Evolutionary conservation across 1,140 invertebrate genomes (phyloP), one percentile per base, ranked within the genome.

Genomic region (Bombus soroeensis): DNA sequence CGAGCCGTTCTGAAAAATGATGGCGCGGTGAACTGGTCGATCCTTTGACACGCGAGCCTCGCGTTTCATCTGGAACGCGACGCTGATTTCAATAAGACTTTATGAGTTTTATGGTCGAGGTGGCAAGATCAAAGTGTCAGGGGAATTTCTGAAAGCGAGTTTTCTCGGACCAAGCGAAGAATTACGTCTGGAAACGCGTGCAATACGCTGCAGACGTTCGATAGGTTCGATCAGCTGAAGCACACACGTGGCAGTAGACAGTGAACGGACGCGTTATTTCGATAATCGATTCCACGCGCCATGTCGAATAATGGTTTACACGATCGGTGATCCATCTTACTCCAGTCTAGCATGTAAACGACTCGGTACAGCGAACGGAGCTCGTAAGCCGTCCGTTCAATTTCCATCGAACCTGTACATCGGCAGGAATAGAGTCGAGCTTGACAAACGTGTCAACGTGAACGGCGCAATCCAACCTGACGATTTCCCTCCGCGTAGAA

Each of bases 261-360:
- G 72, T 13, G 57, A 39, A 53, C 59, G 62, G 47, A 15, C 76
- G 39, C 39, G 57, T 71, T 84, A 70, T 88, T 87, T 73, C 88
- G 88, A 85, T 90, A 90, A 90, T 90, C 85, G 88, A 89, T 89
- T 89, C 80, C 70, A 59, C 83, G 81, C 79, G 77, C 72, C 47
- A n/a, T 79, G 81, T 81, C 88, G 89, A 82, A 89, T 89, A 89
- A 90, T 85, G 81, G 77, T 87, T 89, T 80, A 87, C 78, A 84
- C 66, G 82, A 83, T 86, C 88, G 81, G 68, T 62, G 88, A 90
- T 89, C 86, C 88, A 73, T 90, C 88, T 87, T 90, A 89, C 74
- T 53, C 83, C 43, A 64, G 53, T 83, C 77, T 81, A 47, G 74
- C 83, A 79, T 89, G 89, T 88, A 90, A 89, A 85, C 81, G 89